phyloP scores from a whole-genome alignment of 2,113 vertebrate species.

The Cebus imitator region DNA sequence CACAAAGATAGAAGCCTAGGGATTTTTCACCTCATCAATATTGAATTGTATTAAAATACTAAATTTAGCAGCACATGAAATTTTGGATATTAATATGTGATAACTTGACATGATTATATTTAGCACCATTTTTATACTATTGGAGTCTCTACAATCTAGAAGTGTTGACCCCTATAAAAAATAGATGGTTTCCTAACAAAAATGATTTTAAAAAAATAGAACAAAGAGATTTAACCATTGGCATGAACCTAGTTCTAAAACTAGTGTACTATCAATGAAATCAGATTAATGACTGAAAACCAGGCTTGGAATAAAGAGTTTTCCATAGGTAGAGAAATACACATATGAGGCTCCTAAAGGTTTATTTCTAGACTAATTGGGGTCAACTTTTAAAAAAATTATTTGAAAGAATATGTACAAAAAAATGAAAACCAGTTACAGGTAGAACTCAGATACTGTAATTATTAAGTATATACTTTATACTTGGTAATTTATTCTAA shows the following conservation, averaged over 20 bases:
- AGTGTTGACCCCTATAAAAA: not conserved
- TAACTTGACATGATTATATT: constrained; percentile 28
- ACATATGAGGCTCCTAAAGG: not conserved
- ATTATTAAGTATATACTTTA: not conserved
- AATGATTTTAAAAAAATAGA: not conserved
- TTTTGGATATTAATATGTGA: constrained; percentile 50
- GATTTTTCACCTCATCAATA: not conserved
- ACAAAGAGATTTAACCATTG: not conserved
- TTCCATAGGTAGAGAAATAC: not conserved
- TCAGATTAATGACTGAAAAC: not conserved
- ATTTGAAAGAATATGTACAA: not conserved
- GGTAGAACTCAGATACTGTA: not conserved
- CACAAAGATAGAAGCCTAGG: constrained; percentile 7
- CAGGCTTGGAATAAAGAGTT: not conserved
- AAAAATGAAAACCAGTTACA: not conserved
- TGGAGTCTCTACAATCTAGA: not conserved
- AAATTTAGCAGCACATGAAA: constrained; percentile 37
- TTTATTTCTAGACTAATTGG: not conserved
- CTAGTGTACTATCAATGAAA: not conserved
- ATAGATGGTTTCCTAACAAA: not conserved
- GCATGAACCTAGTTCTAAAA: not conserved
- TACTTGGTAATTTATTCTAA: too few species aligned
- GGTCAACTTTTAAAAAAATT: not conserved
- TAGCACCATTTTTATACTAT: constrained; percentile 37
- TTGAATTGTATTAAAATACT: constrained; percentile 5